Evolutionary conservation across 2,113 vertebrate genomes (phyloP).

Genomic region (Ellobius talpinus): DNA sequence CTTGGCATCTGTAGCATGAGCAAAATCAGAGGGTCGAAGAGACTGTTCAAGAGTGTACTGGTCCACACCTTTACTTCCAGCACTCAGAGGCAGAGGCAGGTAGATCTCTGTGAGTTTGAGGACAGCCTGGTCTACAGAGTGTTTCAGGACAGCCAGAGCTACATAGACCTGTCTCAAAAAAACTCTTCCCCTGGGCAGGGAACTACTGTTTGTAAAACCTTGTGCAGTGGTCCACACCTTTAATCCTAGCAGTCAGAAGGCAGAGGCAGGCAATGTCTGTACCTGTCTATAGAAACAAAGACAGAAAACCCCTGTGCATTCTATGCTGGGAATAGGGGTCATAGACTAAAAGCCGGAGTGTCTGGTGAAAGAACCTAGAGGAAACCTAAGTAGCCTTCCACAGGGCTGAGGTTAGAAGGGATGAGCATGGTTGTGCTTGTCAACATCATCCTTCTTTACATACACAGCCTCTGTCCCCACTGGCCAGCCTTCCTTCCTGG

Average conservation of each 20-base stretch:
- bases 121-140: not conserved
- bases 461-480: not conserved
- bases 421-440: accelerated
- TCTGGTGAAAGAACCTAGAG: not conserved
- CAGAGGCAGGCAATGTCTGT: slow-evolving; percentile 13
- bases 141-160: not conserved
- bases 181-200: not conserved
- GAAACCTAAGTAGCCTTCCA: not conserved
- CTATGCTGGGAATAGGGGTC: slow-evolving; percentile 31
- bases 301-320: not conserved
- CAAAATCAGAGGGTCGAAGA: not conserved
- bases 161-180: not conserved
- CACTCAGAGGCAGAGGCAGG: not conserved
- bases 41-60: not conserved
- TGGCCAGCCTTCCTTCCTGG: not conserved
- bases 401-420: not conserved
- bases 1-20: not conserved
- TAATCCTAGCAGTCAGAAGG: not conserved
- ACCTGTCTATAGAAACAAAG: slow-evolving; percentile 48
- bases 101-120: not conserved
- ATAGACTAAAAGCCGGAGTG: not conserved
- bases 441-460: not conserved
- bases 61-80: not conserved
- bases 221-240: not conserved
- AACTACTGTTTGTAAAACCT: not conserved